phyloP scores from a whole-genome alignment of 2,113 vertebrate species.

The Cochlearius cochlearius region DNA sequence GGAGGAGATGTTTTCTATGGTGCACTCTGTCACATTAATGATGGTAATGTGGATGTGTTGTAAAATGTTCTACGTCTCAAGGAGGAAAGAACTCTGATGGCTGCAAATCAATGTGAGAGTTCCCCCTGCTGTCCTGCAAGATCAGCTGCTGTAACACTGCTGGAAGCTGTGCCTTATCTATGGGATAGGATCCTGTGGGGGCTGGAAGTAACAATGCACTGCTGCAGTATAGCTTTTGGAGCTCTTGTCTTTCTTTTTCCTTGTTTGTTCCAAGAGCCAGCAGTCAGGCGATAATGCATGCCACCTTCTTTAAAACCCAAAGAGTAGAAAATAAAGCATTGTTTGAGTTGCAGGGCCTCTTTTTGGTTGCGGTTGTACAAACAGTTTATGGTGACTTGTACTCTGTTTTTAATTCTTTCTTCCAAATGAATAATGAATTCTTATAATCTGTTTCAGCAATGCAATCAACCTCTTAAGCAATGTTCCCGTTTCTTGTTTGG shows the following conservation, averaged over 20 bases:
- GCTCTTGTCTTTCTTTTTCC: neutral
- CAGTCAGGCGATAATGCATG: neutral
- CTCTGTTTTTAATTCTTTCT: constrained; percentile 13
- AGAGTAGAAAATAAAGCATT: neutral
- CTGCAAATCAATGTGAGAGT: constrained; percentile 60
- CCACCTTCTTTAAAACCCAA: neutral
- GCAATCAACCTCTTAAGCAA: constrained; percentile 96
- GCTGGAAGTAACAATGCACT: neutral
- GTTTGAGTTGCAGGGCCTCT: neutral
- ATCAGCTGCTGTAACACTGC: neutral
- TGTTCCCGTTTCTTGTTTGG: constrained; percentile 90
- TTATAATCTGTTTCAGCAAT: constrained; percentile 82
- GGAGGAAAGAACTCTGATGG: neutral
- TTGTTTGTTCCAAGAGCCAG: neutral
- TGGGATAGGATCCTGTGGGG: neutral
- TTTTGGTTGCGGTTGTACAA: neutral
- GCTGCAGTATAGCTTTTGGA: neutral
- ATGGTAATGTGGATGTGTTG: neutral
- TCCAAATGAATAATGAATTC: constrained; percentile 44
- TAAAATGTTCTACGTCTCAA: neutral
- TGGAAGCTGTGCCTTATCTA: neutral
- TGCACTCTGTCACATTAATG: neutral
- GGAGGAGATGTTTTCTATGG: neutral
- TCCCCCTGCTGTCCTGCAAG: constrained; percentile 71
- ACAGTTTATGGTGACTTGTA: neutral